These are phyloP conservation scores for Agrypnia vestita DNA, from an alignment of 1,140 invertebrate species.

Conservation along the genomic window DNA sequence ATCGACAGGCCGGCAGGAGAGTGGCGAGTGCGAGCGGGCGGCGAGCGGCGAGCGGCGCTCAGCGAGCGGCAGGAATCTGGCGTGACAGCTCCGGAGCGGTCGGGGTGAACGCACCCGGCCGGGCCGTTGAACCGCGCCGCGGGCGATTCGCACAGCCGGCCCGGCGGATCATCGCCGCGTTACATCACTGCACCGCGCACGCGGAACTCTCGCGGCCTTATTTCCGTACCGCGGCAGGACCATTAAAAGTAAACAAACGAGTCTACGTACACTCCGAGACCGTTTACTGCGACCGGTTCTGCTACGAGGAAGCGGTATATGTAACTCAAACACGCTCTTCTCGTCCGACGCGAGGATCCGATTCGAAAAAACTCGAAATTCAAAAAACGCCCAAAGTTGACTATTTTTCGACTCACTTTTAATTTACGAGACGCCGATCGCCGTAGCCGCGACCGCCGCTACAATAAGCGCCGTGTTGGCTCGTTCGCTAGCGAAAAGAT, in stretches of 20 bases:
- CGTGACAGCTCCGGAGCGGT: conserved; percentile 33
- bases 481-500: too few species aligned
- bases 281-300: conserved; percentile 38
- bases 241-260: conserved; percentile 47
- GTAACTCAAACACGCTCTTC: too few species aligned
- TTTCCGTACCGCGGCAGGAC: conserved; percentile 31
- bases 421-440: too few species aligned
- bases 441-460: too few species aligned
- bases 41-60: background rate
- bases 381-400: too few species aligned
- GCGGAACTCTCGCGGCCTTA: conserved; percentile 37
- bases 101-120: conserved; percentile 18
- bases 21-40: background rate
- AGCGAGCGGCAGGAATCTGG: conserved; percentile 30
- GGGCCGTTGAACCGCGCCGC: conserved; percentile 40
- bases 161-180: conserved; percentile 43
- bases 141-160: conserved; percentile 56
- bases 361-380: background rate
- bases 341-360: background rate
- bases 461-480: too few species aligned
- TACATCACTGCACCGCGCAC: conserved; percentile 46
- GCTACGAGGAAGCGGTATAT: conserved; percentile 8
- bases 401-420: too few species aligned
- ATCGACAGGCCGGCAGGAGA: background rate
- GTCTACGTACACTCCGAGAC: conserved; percentile 28